Percentiles rank a stretch among this genome's conserved stretches.
Conservation (phyloP, 2,113 vertebrate species). For the Ciconia boyciana region DNA sequence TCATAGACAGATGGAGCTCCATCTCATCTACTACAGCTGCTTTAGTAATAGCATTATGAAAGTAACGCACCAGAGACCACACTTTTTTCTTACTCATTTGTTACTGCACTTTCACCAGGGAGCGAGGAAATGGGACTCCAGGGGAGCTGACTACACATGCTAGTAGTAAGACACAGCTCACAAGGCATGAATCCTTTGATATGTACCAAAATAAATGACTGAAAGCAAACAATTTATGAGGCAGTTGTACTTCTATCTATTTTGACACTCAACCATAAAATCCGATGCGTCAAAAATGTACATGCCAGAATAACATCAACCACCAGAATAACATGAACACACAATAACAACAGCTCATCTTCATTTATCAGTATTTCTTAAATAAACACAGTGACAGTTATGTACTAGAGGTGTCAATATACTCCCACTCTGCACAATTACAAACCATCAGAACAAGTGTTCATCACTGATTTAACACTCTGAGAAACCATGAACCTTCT, state of each 20-base stretch:
- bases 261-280: neutral
- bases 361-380: neutral
- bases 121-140: neutral
- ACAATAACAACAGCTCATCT: neutral
- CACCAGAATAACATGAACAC: neutral
- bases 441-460: neutral
- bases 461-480: neutral
- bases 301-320: neutral
- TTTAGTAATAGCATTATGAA: neutral
- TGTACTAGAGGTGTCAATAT: neutral
- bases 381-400: neutral
- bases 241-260: neutral
- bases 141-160: neutral
- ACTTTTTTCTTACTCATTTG: neutral
- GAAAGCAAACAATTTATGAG: neutral
- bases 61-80: neutral
- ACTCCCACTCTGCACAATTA: neutral
- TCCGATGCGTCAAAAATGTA: neutral
- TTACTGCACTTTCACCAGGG: neutral
- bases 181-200: neutral
- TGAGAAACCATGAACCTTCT: neutral
- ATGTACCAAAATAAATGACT: neutral
- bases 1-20: neutral
- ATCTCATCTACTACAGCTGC: neutral
- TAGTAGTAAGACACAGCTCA: neutral